phyloP scores from a whole-genome alignment of 2,888 invertebrate species.

The Chrysodeixis includens region DNA sequence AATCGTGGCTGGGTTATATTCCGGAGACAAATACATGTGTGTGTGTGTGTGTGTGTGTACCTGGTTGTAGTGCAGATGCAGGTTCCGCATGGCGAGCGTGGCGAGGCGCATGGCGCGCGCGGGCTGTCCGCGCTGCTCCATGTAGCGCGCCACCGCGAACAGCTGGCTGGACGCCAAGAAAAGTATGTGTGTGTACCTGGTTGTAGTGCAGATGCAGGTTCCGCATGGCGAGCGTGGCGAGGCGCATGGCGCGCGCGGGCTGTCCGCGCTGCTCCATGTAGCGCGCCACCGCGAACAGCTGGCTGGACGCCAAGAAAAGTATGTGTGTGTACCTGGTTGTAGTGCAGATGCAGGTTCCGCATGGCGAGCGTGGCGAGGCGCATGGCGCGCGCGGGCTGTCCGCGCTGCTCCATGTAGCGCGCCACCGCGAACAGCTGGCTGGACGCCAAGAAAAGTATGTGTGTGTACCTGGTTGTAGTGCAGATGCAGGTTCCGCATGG shows the following conservation, averaged over 20 bases:
- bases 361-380: slow-evolving; percentile 94
- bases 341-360: slow-evolving; percentile 95
- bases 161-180: slow-evolving; percentile 95
- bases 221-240: slow-evolving; percentile 95
- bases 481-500: slow-evolving; percentile 95
- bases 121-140: slow-evolving; percentile 95
- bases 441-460: too few relatives aligned
- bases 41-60: too few relatives aligned
- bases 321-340: too few relatives aligned
- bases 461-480: too few relatives aligned
- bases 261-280: slow-evolving; percentile 96
- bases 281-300: slow-evolving; percentile 95
- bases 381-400: slow-evolving; percentile 95
- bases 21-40: too few relatives aligned
- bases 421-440: slow-evolving; percentile 95
- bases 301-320: slow-evolving; percentile 94
- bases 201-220: slow-evolving; percentile 94
- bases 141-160: slow-evolving; percentile 95
- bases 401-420: slow-evolving; percentile 95
- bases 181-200: too few relatives aligned
- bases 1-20: too few relatives aligned
- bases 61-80: slow-evolving; percentile 95
- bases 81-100: slow-evolving; percentile 94
- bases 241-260: slow-evolving; percentile 94
- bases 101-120: slow-evolving; percentile 95